A percentile compares a stretch with the other conserved stretches of the same genome.
These are phyloP conservation scores for Cyclophora punctaria DNA, from an alignment of 2,888 invertebrate genomes.

Conservation along the genomic window DNA sequence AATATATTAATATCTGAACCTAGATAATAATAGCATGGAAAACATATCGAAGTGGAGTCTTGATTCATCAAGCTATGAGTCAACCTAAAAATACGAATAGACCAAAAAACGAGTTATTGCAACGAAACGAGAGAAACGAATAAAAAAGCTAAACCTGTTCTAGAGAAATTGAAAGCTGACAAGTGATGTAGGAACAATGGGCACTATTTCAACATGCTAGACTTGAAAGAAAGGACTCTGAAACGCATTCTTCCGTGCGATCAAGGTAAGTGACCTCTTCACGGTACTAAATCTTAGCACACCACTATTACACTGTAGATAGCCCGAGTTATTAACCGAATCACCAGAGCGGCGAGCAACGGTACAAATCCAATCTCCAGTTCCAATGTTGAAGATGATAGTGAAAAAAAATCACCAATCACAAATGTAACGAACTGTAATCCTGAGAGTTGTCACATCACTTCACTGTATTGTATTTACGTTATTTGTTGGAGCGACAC, in stretches of 20 bases:
- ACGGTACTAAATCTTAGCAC: slow-evolving; percentile 62
- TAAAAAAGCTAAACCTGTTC: slow-evolving; percentile 29
- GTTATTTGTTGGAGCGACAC: slow-evolving; percentile 15
- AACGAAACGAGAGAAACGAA: slow-evolving; percentile 16
- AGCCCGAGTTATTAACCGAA: slow-evolving; percentile 64
- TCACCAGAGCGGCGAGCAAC: slow-evolving; percentile 65
- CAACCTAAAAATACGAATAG: slow-evolving; percentile 18
- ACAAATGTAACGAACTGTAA: slow-evolving; percentile 20
- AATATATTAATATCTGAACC: too few species aligned
- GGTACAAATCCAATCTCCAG: slow-evolving; percentile 45
- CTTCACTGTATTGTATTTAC: slow-evolving; percentile 34
- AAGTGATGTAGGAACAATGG: slow-evolving; percentile 18
- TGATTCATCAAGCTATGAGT: slow-evolving; percentile 22
- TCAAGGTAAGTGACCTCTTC: slow-evolving; percentile 71
- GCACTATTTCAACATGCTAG: slow-evolving; percentile 5
- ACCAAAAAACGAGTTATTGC: slow-evolving; percentile 28
- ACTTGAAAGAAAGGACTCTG: slow-evolving; percentile 16
- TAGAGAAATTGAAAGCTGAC: slow-evolving; percentile 27
- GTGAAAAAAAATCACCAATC: slow-evolving; percentile 23
- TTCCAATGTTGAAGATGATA: slow-evolving; percentile 22
- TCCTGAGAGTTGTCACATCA: slow-evolving; percentile 27
- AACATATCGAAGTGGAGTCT: slow-evolving; percentile 7
- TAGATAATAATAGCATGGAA: slow-evolving; percentile 3
- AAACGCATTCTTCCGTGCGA: slow-evolving; percentile 28
- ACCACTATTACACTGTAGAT: slow-evolving; percentile 64